Conservation (phyloP, 2,888 invertebrate species). For the Zonitis immaculata region DNA sequence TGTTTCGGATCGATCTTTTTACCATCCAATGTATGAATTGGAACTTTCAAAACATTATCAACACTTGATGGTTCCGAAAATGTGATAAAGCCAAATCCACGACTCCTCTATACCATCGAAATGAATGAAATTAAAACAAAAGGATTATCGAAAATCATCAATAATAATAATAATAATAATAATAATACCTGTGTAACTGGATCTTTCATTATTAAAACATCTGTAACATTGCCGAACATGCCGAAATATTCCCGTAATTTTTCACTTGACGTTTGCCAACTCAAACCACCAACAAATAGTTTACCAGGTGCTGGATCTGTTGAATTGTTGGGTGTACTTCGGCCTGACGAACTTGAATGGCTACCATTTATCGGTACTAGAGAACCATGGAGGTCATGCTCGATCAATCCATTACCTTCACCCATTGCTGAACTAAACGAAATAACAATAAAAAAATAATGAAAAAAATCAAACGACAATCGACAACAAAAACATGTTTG, state of each 20-base stretch:
- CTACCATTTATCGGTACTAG: constrained; percentile 48
- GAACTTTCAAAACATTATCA: constrained; percentile 85
- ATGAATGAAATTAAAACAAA: constrained; percentile 15
- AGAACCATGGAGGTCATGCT: constrained; percentile 51
- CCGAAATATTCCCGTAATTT: constrained; percentile 89
- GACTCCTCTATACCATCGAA: constrained; percentile 82
- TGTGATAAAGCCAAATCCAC: constrained; percentile 92
- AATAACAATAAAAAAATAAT: constrained; percentile 32
- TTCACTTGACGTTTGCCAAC: constrained; percentile 91
- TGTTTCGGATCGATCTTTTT: constrained; percentile 94
- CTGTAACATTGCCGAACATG: constrained; percentile 87
- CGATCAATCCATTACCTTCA: constrained; percentile 51
- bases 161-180: background rate
- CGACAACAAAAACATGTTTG: too few relatives aligned
- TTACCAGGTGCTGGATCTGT: constrained; percentile 76
- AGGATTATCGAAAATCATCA: background rate
- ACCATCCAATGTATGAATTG: constrained; percentile 85
- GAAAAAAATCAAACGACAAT: constrained; percentile 1
- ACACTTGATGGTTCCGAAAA: constrained; percentile 88
- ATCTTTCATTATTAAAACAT: constrained; percentile 92
- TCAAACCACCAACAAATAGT: constrained; percentile 85
- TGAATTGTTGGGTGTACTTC: constrained; percentile 65
- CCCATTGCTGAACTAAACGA: constrained; percentile 51
- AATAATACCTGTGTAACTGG: constrained; percentile 81
- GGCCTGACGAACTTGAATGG: constrained; percentile 64